phyloP scores from a whole-genome alignment of 2,888 invertebrate species.

The Leptopilina syphax region DNA sequence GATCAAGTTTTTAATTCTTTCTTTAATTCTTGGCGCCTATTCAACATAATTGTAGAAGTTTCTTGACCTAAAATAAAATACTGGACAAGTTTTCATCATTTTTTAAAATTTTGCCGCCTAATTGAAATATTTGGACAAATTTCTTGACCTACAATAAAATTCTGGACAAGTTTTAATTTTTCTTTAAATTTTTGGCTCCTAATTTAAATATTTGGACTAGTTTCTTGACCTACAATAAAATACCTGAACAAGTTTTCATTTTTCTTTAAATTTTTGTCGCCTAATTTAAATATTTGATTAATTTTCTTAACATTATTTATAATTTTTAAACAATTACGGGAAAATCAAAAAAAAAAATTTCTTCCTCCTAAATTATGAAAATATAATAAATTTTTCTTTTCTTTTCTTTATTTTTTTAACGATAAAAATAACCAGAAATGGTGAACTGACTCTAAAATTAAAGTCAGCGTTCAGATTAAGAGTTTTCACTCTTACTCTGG shows the following conservation, averaged over 20 bases:
- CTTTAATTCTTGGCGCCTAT: too few relatives aligned
- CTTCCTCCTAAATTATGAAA: too few relatives aligned
- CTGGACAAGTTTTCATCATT: not conserved
- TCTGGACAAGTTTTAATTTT: not conserved
- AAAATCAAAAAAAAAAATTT: too few relatives aligned
- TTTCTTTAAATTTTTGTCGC: too few relatives aligned
- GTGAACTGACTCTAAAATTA: not conserved
- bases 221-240: not conserved
- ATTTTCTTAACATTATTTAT: not conserved
- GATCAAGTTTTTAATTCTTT: not conserved
- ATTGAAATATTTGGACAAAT: not conserved
- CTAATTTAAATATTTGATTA: too few relatives aligned
- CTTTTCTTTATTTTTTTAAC: not conserved
- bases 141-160: not conserved
- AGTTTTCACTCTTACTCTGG: slow-evolving; percentile 21
- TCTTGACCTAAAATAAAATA: not conserved
- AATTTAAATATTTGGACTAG: not conserved
- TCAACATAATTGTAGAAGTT: too few relatives aligned
- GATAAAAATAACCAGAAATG: slow-evolving; percentile 13
- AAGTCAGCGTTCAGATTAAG: slow-evolving; percentile 22
- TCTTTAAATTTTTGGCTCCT: not conserved
- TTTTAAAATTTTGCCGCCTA: not conserved
- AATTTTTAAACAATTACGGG: too few relatives aligned
- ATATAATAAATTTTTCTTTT: not conserved
- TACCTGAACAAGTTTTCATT: too few relatives aligned